These are phyloP conservation scores for Tholera decimalis DNA, from an alignment of 2,888 invertebrate genomes.

Conservation along the genomic window DNA sequence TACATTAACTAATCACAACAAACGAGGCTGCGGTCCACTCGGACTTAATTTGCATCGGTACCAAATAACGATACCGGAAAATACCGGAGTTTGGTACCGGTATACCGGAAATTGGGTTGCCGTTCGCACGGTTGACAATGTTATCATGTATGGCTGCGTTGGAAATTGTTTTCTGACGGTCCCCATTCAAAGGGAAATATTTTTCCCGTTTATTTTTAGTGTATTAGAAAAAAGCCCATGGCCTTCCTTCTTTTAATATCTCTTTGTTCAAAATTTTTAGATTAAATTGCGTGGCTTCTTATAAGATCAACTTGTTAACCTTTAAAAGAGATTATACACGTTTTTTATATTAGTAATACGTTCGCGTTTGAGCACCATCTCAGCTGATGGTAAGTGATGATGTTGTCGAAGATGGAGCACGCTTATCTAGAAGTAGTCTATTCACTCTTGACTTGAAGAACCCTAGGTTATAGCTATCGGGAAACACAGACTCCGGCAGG, in stretches of 20 bases:
- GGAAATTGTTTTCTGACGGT: constrained; percentile 43
- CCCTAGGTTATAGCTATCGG: no score
- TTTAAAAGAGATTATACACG: neutral
- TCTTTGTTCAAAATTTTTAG: constrained; percentile 10
- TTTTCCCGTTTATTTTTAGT: constrained; percentile 6
- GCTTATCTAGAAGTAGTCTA: no score
- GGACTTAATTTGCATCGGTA: constrained; percentile 64
- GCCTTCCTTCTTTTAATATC: neutral
- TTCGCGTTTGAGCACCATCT: no score
- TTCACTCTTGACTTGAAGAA: no score
- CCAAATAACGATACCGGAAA: constrained; percentile 54
- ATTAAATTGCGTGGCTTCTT: neutral
- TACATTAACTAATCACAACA: constrained; percentile 68
- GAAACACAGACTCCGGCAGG: no score
- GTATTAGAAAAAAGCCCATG: constrained; percentile 12
- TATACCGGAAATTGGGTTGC: constrained; percentile 51
- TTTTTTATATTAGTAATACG: no score
- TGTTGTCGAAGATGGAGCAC: no score
- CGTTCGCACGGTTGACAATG: constrained; percentile 33
- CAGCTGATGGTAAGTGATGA: no score
- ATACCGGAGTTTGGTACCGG: constrained; percentile 45
- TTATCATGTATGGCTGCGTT: constrained; percentile 24
- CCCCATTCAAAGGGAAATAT: constrained; percentile 24
- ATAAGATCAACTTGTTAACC: neutral
- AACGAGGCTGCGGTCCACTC: constrained; percentile 61